phyloP scores from a whole-genome alignment of 2,113 vertebrate species.

The Grammomys dolichurus region DNA sequence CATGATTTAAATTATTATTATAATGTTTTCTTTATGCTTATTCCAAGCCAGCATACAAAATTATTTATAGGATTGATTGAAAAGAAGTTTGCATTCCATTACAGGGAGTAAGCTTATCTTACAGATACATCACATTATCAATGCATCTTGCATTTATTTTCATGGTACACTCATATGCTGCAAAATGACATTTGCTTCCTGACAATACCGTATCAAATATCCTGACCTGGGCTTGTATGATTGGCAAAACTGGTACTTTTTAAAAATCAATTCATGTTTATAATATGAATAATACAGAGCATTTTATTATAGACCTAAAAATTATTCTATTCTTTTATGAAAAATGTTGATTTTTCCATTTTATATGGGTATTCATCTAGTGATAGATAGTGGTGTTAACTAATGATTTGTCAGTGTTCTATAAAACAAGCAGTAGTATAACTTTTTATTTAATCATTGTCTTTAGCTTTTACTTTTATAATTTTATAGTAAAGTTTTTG shows the following conservation, averaged over 20 bases:
- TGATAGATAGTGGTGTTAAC: not conserved
- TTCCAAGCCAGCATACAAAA: not conserved
- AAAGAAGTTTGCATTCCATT: not conserved
- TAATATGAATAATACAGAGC: not conserved
- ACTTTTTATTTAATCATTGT: slow-evolving; percentile 4
- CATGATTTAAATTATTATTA: not conserved
- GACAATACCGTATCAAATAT: not conserved
- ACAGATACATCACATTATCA: not conserved
- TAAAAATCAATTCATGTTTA: slow-evolving; percentile 7
- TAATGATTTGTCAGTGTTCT: not conserved
- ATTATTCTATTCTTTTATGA: not conserved
- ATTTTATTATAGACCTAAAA: not conserved
- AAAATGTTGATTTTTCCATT: not conserved
- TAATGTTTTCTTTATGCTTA: not conserved
- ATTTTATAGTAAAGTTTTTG: not conserved
- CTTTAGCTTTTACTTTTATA: not conserved
- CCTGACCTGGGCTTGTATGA: not conserved
- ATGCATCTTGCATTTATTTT: not conserved
- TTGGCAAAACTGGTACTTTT: not conserved
- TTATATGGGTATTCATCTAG: not conserved
- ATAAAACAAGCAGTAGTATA: not conserved
- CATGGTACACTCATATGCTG: not conserved
- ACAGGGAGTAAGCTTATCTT: not conserved
- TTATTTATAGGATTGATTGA: not conserved
- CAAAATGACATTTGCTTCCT: not conserved